Percentiles rank a stretch among this genome's conserved stretches.
Conservation (phyloP, 2,113 vertebrate genomes). For the Grammomys surdaster region DNA sequence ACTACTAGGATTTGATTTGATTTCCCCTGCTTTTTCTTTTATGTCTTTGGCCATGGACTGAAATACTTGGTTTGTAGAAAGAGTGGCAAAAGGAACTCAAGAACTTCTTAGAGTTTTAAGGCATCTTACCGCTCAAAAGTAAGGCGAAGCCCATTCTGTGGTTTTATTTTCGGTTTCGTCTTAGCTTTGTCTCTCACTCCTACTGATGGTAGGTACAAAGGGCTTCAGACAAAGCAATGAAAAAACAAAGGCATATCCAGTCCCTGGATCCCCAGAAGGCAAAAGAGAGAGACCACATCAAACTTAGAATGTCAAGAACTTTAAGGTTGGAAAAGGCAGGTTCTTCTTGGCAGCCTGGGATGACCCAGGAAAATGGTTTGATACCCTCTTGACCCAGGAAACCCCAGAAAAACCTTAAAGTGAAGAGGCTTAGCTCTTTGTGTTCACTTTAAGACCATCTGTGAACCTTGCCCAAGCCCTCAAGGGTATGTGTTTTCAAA, state of each 20-base stretch:
- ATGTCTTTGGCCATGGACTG: constrained; percentile 26
- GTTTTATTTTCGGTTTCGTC: constrained; percentile 36
- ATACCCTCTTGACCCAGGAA: not conserved
- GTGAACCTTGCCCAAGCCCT: not conserved
- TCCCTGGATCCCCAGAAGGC: not conserved
- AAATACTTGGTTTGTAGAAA: constrained; percentile 57
- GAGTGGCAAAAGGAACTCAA: constrained; percentile 47
- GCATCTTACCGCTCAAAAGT: constrained; percentile 55
- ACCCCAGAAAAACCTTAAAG: not conserved
- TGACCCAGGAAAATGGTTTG: not conserved
- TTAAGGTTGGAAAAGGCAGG: not conserved
- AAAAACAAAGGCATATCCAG: not conserved
- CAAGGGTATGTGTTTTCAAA: not conserved
- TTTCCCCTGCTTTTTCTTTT: constrained; percentile 37
- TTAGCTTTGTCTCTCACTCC: not conserved
- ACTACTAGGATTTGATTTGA: constrained; percentile 63
- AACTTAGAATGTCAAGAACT: not conserved
- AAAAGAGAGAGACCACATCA: not conserved
- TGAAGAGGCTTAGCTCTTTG: not conserved
- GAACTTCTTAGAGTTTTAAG: constrained; percentile 48
- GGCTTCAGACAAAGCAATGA: not conserved
- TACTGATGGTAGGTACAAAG: not conserved
- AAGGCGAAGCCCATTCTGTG: constrained; percentile 17
- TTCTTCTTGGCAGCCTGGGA: not conserved
- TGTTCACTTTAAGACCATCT: not conserved